Conservation (phyloP, 2,888 invertebrate genomes). For the Stegophylla sp. region DNA sequence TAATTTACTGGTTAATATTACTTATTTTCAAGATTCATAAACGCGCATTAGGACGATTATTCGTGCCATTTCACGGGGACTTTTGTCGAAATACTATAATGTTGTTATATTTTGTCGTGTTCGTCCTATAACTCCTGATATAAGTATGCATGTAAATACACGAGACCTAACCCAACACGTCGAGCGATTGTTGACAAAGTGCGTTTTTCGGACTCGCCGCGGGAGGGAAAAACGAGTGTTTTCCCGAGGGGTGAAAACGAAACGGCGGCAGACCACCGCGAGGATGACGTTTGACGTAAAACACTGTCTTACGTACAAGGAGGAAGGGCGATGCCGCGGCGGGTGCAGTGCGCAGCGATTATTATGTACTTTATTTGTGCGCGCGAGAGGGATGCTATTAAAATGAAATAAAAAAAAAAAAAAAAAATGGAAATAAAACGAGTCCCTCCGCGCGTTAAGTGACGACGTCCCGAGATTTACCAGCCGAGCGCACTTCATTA, state of each 20-base stretch:
- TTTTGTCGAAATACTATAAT: too few relatives aligned
- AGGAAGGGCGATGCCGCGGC: background rate
- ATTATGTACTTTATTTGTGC: background rate
- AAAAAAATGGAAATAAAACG: background rate
- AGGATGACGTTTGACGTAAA: background rate
- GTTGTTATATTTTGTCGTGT: too few relatives aligned
- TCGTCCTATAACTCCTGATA: too few relatives aligned
- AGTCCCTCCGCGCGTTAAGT: background rate
- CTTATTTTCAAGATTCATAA: too few relatives aligned
- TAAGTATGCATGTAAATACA: background rate
- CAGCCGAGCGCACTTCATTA: background rate
- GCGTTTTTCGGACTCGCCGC: background rate
- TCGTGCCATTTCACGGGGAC: too few relatives aligned
- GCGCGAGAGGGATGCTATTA: background rate
- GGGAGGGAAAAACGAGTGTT: constrained; percentile 1
- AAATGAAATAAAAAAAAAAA: background rate
- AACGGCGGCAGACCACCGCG: background rate
- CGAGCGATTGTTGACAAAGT: background rate
- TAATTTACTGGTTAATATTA: too few relatives aligned
- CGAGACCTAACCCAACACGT: background rate
- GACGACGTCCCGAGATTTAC: background rate
- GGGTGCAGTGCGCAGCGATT: background rate
- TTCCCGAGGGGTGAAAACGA: constrained; percentile 39
- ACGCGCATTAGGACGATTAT: too few relatives aligned
- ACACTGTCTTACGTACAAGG: background rate